Evolutionary conservation across 2,113 vertebrate species (phyloP).

Genomic region (Phrynosoma platyrhinos): DNA sequence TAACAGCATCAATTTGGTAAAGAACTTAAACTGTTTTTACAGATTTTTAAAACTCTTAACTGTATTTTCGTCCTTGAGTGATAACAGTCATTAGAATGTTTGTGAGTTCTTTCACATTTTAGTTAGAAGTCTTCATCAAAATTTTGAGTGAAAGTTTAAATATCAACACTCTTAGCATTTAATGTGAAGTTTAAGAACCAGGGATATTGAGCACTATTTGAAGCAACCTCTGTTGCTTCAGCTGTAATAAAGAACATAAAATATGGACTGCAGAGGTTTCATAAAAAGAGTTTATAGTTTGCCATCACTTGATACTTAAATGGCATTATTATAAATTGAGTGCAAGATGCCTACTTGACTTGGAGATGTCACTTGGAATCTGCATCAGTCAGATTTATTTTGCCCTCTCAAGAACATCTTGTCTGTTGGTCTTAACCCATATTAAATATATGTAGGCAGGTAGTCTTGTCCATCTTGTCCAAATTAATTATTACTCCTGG

Average conservation of each 20-base stretch:
- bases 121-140: background rate
- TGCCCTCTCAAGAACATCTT: background rate
- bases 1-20: background rate
- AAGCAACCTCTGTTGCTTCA: background rate
- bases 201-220: background rate
- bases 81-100: background rate
- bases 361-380: background rate
- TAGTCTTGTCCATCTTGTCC: background rate
- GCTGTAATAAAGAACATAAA: background rate
- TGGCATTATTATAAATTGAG: background rate
- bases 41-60: background rate
- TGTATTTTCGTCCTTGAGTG: background rate
- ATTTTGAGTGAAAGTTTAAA: background rate
- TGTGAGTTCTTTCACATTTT: no score
- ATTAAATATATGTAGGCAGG: background rate
- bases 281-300: background rate
- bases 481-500: background rate
- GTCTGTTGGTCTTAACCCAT: background rate
- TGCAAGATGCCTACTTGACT: background rate
- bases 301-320: background rate
- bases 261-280: background rate
- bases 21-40: background rate
- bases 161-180: background rate
- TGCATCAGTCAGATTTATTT: background rate
- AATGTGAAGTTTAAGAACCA: background rate